phyloP scores from a whole-genome alignment of 2,888 invertebrate genomes.

The Tenthredo scrophulariae region DNA sequence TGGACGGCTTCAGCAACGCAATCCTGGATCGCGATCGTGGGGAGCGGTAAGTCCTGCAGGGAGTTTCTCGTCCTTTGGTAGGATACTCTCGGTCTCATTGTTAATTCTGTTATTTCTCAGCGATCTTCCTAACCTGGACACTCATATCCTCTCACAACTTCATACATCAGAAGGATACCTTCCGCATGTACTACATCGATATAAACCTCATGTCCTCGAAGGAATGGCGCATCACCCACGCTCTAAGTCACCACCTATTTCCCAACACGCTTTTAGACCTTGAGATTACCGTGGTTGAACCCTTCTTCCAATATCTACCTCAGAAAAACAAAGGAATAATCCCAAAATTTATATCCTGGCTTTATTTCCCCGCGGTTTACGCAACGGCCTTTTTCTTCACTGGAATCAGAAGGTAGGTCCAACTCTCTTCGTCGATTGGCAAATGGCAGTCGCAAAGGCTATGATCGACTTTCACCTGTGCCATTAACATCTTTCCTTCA shows the following conservation, averaged over 20 bases:
- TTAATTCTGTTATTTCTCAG: slow-evolving; percentile 68
- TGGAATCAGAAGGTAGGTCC: slow-evolving; percentile 77
- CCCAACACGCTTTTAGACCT: slow-evolving; percentile 89
- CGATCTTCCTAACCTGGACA: slow-evolving; percentile 81
- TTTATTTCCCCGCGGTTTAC: slow-evolving; percentile 80
- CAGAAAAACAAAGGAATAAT: slow-evolving; percentile 78
- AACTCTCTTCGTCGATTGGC: neutral
- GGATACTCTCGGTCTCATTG: neutral
- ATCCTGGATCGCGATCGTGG: slow-evolving; percentile 68
- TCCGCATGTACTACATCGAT: slow-evolving; percentile 89
- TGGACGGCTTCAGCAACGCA: slow-evolving; percentile 63
- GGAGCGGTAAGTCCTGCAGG: slow-evolving; percentile 69
- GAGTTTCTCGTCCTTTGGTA: too few species aligned
- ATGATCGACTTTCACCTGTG: neutral
- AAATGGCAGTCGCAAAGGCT: neutral
- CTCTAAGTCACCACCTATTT: slow-evolving; percentile 88
- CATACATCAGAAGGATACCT: slow-evolving; percentile 87
- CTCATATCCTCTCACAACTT: slow-evolving; percentile 87
- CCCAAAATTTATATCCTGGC: slow-evolving; percentile 79
- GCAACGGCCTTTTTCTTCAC: slow-evolving; percentile 73
- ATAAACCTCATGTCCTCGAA: slow-evolving; percentile 84
- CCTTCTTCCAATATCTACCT: slow-evolving; percentile 85
- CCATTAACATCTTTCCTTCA: neutral
- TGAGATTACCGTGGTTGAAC: slow-evolving; percentile 86
- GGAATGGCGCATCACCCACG: slow-evolving; percentile 88